Evolutionary conservation across 2,797 vertebrate species (phyloP).

Genomic region (Smutsia gigantea): DNA sequence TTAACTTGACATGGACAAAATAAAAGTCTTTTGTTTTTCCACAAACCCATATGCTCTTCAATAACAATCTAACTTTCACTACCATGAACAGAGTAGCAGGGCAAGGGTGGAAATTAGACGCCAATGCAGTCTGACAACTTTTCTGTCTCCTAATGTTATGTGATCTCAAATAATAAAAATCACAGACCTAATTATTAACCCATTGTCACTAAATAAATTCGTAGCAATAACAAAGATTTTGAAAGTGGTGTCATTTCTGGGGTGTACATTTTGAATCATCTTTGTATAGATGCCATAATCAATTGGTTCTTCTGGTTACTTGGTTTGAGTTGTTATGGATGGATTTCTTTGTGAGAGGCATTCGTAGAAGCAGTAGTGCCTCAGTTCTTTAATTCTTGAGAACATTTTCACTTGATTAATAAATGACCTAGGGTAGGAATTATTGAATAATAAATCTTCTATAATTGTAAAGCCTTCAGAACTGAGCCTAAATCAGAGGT

Average conservation of each 20-base stretch:
- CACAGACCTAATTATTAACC: not conserved
- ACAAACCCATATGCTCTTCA: not conserved
- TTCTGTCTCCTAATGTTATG: not conserved
- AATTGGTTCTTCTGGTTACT: not conserved
- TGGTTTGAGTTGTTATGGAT: not conserved
- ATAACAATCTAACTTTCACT: not conserved
- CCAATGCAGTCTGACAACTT: not conserved
- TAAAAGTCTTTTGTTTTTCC: not conserved
- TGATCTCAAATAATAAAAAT: not conserved
- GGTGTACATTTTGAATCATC: not conserved
- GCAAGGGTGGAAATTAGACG: not conserved
- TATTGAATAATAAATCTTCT: not conserved
- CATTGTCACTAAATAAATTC: not conserved
- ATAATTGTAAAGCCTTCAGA: not conserved
- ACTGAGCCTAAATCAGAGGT: not conserved
- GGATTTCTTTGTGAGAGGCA: not conserved
- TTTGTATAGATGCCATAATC: not conserved
- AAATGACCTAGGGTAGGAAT: not conserved
- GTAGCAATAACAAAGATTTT: not conserved
- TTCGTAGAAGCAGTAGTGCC: not conserved
- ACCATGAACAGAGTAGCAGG: not conserved
- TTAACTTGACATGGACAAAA: not conserved
- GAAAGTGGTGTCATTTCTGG: not conserved
- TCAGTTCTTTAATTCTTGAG: not conserved
- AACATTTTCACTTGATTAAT: not conserved